Evolutionary conservation across 2,888 invertebrate species (phyloP), one percentile per base, ranked within the genome.

Genomic region (Rhamphomyia laevipes): DNA sequence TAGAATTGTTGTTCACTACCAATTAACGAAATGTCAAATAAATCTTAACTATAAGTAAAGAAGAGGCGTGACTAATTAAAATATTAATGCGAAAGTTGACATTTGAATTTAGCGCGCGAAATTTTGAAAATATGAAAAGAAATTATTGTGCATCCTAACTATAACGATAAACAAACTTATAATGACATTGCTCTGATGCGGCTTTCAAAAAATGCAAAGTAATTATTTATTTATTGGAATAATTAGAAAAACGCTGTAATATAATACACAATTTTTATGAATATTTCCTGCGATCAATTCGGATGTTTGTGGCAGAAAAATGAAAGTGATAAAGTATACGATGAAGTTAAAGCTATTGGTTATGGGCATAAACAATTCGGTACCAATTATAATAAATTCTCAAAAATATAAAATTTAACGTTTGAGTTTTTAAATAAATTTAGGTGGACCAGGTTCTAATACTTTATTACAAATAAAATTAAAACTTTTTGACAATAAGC

Each of bases 171-270:
- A 4, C 57, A 61, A 27, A 67, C 70, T 55, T 76, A 77, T 59
- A 64, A 74, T 50, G 77, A 77, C 53, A 76, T 77, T 52, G 77
- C 75, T 10, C 57, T 77, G 3, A 44, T 77, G 12, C 57, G 66
- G 52, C 53, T 21, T 13, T 4, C 9, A 2, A 6, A 12, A n/a
- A 27, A n/a, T 12, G 21, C 27, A 2, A 15, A 6, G 21, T 13
- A 42, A n/a, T n/a, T n/a, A n/a, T n/a, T 11, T 15, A 15, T 21
- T n/a, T 12, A n/a, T 13, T 42, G 18, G n/a, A n/a, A 7, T 27
- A 21, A 42, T 21, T 7, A 27, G 7, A 27, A 6, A 6, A 27
- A 27, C 2, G 2, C 9, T 27, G 7, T 27, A 9, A 27, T 27
- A 21, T 27, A n/a, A n/a, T n/a, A n/a, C n/a, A n/a, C n/a, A n/a